These are phyloP conservation scores for Mylabris phalerata DNA, from an alignment of 1,140 invertebrate genomes.

Conservation along the genomic window DNA sequence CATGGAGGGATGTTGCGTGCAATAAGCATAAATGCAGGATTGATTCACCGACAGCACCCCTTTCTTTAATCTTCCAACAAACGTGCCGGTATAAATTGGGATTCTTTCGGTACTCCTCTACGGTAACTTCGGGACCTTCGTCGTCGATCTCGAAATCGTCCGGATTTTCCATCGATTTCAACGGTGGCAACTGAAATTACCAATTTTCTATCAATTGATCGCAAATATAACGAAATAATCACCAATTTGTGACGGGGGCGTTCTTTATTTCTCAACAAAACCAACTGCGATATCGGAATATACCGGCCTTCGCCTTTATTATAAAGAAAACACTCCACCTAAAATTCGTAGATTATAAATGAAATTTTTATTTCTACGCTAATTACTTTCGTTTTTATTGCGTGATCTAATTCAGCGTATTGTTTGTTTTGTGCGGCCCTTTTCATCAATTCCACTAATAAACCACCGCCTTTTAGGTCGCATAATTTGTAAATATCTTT, in stretches of 20 bases:
- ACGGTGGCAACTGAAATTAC: constrained; percentile 55
- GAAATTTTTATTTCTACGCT: background rate
- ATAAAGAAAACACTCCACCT: constrained; percentile 83
- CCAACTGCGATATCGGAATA: constrained; percentile 80
- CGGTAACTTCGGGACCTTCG: constrained; percentile 54
- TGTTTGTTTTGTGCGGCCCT: constrained; percentile 81
- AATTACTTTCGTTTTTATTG: constrained; percentile 72
- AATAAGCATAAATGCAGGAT: constrained; percentile 90
- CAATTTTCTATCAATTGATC: constrained; percentile 2
- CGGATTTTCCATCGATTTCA: constrained; percentile 72
- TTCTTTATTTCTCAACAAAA: constrained; percentile 82
- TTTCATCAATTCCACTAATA: constrained; percentile 91
- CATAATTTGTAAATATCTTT: constrained; percentile 78
- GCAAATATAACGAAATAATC: constrained; percentile 19
- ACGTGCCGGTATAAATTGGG: constrained; percentile 63
- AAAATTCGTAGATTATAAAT: background rate
- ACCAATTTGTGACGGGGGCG: constrained; percentile 72
- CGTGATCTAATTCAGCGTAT: constrained; percentile 81
- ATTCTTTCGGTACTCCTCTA: constrained; percentile 42
- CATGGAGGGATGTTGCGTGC: constrained; percentile 83
- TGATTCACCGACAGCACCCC: constrained; percentile 93
- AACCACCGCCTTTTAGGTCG: constrained; percentile 84
- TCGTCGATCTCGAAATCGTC: constrained; percentile 75
- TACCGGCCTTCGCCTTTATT: constrained; percentile 86
- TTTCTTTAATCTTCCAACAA: constrained; percentile 88